A percentile compares a stretch with the other conserved stretches of the same genome.
Conservation (phyloP, 2,113 vertebrate genomes). For the Camelus dromedarius region DNA sequence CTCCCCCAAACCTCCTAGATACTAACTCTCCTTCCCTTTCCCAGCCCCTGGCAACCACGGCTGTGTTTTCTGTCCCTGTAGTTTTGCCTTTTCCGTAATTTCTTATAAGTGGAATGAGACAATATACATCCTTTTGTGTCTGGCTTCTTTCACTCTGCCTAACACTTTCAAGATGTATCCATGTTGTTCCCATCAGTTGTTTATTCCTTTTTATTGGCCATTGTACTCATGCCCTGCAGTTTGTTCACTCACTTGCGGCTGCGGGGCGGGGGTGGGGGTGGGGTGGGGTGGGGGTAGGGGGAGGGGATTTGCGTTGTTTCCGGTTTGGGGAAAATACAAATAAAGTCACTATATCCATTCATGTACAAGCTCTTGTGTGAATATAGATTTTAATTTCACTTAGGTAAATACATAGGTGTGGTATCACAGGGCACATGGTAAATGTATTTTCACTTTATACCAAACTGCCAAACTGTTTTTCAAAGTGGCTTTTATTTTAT, state of each 20-base stretch:
- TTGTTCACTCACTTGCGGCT: background rate
- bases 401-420: background rate
- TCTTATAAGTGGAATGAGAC: background rate
- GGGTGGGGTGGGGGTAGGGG: no score
- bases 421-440: background rate
- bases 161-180: background rate
- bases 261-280: no score
- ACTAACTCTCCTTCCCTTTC: background rate
- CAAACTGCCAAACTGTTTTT: background rate
- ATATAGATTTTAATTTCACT: background rate
- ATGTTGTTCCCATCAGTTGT: background rate
- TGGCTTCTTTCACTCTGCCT: background rate
- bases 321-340: background rate
- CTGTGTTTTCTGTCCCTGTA: background rate
- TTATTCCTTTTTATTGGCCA: background rate
- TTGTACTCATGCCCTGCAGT: no score
- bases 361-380: background rate
- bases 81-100: background rate
- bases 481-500: background rate
- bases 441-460: background rate
- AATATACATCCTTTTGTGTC: background rate
- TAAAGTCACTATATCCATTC: background rate
- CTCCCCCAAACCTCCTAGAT: background rate
- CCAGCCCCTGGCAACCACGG: background rate
- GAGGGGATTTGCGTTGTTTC: background rate